Percentiles rank a stretch among this genome's conserved stretches.
Evolutionary conservation across 2,888 invertebrate genomes (phyloP).

Genomic region (Neoscelio sp.): DNA sequence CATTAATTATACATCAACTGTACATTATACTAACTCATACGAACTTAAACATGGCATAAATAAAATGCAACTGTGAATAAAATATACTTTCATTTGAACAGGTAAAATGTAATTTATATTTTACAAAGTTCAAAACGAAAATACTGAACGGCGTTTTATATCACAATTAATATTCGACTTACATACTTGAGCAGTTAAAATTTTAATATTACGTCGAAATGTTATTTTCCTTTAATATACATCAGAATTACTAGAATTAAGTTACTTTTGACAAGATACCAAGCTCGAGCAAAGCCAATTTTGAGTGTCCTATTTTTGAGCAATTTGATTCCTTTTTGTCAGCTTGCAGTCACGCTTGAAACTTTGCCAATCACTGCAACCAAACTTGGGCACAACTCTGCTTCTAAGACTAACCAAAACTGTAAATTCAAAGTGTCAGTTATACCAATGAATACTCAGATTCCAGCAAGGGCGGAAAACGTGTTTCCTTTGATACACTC

Average conservation of each 20-base stretch:
- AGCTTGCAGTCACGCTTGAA: constrained; percentile 1
- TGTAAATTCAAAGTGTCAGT: constrained; percentile 16
- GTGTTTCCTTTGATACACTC: constrained; percentile 7
- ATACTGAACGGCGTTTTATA: too few species aligned
- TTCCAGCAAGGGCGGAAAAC: constrained; percentile 13
- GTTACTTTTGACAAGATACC: neutral
- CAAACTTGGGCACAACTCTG: constrained; percentile 35
- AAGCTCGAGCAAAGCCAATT: neutral
- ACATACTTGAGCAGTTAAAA: too few species aligned
- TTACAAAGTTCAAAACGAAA: too few species aligned
- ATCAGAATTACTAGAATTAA: too few species aligned
- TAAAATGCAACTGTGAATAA: too few species aligned
- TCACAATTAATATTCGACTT: too few species aligned
- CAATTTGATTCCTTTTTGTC: constrained; percentile 3
- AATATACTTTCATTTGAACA: too few species aligned
- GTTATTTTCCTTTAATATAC: too few species aligned
- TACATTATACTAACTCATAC: constrained; percentile 1
- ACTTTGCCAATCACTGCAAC: constrained; percentile 28
- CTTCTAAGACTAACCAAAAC: neutral
- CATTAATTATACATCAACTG: constrained; percentile 32
- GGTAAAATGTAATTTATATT: too few species aligned
- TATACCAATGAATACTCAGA: constrained; percentile 15
- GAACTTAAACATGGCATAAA: too few species aligned
- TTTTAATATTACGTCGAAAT: too few species aligned
- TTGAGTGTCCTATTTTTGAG: constrained; percentile 11